Evolutionary conservation across 2,888 invertebrate species (phyloP), one percentile per base, ranked within the genome.

Genomic region (Acrobasis consociella): DNA sequence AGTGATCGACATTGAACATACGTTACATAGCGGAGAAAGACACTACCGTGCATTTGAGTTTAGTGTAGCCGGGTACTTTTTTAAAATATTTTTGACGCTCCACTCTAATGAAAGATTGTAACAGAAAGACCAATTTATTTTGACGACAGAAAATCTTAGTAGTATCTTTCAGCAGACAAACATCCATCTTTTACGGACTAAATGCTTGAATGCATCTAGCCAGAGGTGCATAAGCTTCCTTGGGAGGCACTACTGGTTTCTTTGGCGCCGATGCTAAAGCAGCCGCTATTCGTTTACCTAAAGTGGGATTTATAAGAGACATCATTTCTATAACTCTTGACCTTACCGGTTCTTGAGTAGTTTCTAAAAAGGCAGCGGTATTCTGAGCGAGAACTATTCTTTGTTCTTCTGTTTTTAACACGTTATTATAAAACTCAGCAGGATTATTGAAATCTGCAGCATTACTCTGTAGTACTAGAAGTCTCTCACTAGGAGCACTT

Each of bases 381-480:
- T 31, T 59, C 31, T 49, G 49, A 10, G 58, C 58, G 2, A 59
- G 16, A 59, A 37, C n/a, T 11, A 59, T 59, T 37, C 58, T 59
- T 49, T 49, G 22, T 37, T 13, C 37, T 49, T 59, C 58, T 31
- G 58, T 59, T 5, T 49, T 49, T 11, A 59, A 31, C 1, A 49
- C 37, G 37, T 59, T n/a, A 68, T 92, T 93, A 58, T 73, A 98
- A 90, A 98, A 97, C 11, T 90, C 82, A 31, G 94, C 93, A 0
- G 95, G 94, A 86, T 98, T 98, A 52, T 67, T 65, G 8, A 75
- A 63, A 62, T 75, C 75, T 17, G 65, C 69, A 7, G 71, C 70
- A 37, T 66, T 71, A n/a, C 65, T 68, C n/a, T 74, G 69, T 9
- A 67, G 61, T 2, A 71, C 37, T 2, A 64, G 1, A 11, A 73